Evolutionary conservation across 2,888 invertebrate species (phyloP), one percentile per base, ranked within the genome.

Genomic region (Abrostola tripartita): DNA sequence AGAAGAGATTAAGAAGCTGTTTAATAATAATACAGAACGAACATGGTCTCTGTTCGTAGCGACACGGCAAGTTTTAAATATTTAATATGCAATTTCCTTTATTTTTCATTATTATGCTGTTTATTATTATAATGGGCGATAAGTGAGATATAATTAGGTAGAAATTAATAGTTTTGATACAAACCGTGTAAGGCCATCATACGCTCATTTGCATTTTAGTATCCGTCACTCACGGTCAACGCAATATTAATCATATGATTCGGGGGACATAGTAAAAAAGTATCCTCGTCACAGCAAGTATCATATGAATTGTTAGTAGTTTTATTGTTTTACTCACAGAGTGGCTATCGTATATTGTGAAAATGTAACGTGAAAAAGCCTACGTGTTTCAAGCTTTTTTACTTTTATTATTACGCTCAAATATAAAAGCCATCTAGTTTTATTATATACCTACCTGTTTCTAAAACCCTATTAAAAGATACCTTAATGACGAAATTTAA

Each of bases 11-110:
- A 93, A 92, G 92, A 91, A 92, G 92, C 92, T 91, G 90, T 88
- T 90, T 88, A 90, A 91, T 92, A 93, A 93, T 92, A 93, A 92
- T 91, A 89, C 89, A 90, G 89, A 91, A 87, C 84, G 90, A 93
- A 90, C 90, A 90, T 90, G 92, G 92, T 90, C 88, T 92, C 89
- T 89, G 89, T 88, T 88, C 85, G 86, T 88, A 89, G 88, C 89
- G 90, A 90, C 90, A 90, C 87, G 87, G 74, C 83, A 86, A 84
- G 88, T 93, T 81, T 92, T 93, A 93, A 94, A 93, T 93, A 93
- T 93, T 94, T 92, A 93, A 92, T 90, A 91, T 90, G 90, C 89
- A 93, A 92, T 93, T 90, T 92, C 89, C 90, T 90, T 89, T 90
- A 90, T 89, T 92, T 91, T 91, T 89, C 84, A 87, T 87, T 86